Conservation (phyloP, 30 jellyfish, hydroid and myxozoan species). For the Aurelia coerulea region DNA sequence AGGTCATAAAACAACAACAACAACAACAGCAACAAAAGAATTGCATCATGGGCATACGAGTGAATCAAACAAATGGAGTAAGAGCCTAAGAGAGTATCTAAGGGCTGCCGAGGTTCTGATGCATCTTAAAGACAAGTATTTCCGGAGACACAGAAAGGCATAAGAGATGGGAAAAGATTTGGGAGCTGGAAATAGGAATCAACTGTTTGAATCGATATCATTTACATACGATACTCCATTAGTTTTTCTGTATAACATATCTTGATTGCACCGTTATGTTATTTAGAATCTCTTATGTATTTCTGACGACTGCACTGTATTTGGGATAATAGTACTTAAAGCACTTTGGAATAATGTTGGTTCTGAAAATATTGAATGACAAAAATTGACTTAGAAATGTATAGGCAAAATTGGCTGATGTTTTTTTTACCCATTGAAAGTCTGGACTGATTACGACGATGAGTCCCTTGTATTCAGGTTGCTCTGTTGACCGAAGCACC, state of each 20-base stretch:
- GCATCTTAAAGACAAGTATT: slow-evolving; percentile 12
- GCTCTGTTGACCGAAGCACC: too few species aligned
- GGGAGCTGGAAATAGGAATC: background rate
- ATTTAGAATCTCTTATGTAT: too few species aligned
- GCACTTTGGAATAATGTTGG: background rate
- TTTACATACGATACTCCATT: too few species aligned
- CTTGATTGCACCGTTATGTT: too few species aligned
- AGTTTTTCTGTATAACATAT: too few species aligned
- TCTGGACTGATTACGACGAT: too few species aligned
- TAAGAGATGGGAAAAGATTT: background rate
- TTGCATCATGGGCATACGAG: background rate
- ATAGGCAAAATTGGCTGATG: too few species aligned
- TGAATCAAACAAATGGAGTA: background rate
- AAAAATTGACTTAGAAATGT: background rate
- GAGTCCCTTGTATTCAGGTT: too few species aligned
- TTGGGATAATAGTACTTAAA: background rate
- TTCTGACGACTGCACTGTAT: background rate
- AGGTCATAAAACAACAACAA: too few species aligned
- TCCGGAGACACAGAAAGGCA: slow-evolving; percentile 4
- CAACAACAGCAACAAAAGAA: too few species aligned
- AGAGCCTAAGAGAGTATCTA: background rate
- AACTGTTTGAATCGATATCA: background rate
- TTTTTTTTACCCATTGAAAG: too few species aligned
- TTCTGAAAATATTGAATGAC: background rate
- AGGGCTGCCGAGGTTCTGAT: slow-evolving; percentile 17